Evolutionary conservation across 2,888 invertebrate genomes (phyloP), one percentile per base, ranked within the genome.

Genomic region (Lymantria dispar): DNA sequence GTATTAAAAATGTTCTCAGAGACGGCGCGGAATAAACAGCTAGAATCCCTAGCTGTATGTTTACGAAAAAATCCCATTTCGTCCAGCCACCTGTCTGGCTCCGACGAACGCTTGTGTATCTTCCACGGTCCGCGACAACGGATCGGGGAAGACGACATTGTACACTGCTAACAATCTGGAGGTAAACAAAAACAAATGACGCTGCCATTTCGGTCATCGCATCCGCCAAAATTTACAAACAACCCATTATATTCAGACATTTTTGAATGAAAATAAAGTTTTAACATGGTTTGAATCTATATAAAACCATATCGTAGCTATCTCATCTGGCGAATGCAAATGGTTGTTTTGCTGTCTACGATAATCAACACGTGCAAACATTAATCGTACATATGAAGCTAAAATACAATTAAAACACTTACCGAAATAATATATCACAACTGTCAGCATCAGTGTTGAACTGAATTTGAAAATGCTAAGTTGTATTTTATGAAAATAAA

Each of bases 41-140:
- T 96, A 47, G 96, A 95, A 91, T 98, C 98, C 72, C 95, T 94
- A 48, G 98, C 97, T 13, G 96, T 95, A 73, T 96, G 96, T 91
- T 98, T 98, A 67, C 98, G 93, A 80, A 96, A 97, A 74, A 95
- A 95, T 39, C 96, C 96, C 78, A 95, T 93, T 61, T 94, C 93
- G 68, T 96, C 96, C 66, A 98, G 85, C 94, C 95, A 97, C 70
- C 95, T 94, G 79, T 97, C 97, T 14, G 89, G 86, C 72, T 91
- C 91, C 44, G 91, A 89, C 33, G 85, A 78, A 62, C 91, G 86
- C 68, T 89, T 90, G 69, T 87, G 86, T 60, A 87, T 75, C 82
- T 87, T 90, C 90, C 89, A 90, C 49, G 89, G 79, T 54, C 87
- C 88, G 68, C 90, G 90, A 78, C 81, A 87, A 66, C 85, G 88